Base-by-base conservation (phyloP, 2,888 invertebrate species). In the Drosophila dives region DNA sequence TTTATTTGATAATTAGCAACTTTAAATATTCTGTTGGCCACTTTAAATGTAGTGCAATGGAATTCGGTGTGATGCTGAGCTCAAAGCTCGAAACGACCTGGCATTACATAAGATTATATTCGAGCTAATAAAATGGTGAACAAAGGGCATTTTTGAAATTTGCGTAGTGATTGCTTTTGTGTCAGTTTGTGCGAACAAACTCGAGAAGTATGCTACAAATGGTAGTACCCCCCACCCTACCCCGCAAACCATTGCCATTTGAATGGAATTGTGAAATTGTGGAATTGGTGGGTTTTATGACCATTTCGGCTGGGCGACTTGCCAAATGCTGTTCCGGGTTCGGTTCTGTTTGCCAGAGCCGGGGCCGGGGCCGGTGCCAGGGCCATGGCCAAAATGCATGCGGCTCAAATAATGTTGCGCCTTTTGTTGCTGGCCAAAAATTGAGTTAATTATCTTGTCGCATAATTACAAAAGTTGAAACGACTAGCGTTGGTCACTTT, bases 381-480 rank as follows among this genome's bases (percentile, higher is more conserved):
- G 71, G 80, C 83, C 72, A 65, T 65, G 60, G 54, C 58, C 61
- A 72, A 56, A 56, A 70, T 69, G 78, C 64, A 67, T 67, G 70
- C 61, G 49, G 64, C 40, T 54, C 53, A 75, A 64, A 70, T 72
- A 68, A 56, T n/a, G 20, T 66, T 65, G 59, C 59, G 56, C 42
- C 53, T 65, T 65, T 70, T 67, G 66, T 59, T 61, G 26, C 56
- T 29, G 49, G 69, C 49, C 68, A 63, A 74, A 74, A 81, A 86
- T 86, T 75, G 79, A 83, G 79, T 86, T 87, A 86, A 85, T 87
- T 87, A 87, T 88, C 83, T 75, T 83, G 83, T 83, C 76, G 83
- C 83, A 83, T 89, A 89, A 87, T 89, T 90, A 82, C 80, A 87
- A 90, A 89, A 89, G 88, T 89, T 87, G 73, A 76, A 85, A 76